phyloP scores from a whole-genome alignment of 2,888 invertebrate genomes.

The Drosophila mayaguana region DNA sequence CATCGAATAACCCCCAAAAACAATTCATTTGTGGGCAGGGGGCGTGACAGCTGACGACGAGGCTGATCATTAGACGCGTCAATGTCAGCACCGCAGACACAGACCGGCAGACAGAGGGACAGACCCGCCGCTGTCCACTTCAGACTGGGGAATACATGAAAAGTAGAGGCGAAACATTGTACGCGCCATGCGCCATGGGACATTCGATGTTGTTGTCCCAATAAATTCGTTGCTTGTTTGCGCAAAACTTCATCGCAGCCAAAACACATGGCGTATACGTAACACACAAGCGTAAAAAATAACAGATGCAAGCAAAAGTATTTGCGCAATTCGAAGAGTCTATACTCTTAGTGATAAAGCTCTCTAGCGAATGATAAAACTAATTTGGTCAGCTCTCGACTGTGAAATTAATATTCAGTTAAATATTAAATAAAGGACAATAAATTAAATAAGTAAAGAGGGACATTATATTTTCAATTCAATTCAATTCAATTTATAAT shows the following conservation, averaged over 20 bases:
- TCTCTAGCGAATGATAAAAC: background rate
- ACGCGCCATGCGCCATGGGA: conserved; percentile 36
- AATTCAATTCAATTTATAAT: too few relatives aligned
- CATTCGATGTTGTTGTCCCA: conserved; percentile 43
- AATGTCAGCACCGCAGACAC: conserved; percentile 59
- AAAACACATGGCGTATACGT: conserved; percentile 62
- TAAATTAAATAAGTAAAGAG: background rate
- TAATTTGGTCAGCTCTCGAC: too few relatives aligned
- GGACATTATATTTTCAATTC: too few relatives aligned
- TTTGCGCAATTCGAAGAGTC: background rate
- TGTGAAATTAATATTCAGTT: background rate
- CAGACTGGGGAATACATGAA: conserved; percentile 30
- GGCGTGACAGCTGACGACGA: conserved; percentile 4
- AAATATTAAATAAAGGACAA: background rate
- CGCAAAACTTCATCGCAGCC: conserved; percentile 39
- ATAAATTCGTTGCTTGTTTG: conserved; percentile 70
- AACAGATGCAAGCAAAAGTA: background rate
- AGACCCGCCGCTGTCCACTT: conserved; percentile 39
- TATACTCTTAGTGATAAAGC: background rate
- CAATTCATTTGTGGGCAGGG: conserved; percentile 23
- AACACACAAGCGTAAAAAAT: conserved; percentile 37
- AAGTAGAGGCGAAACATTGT: conserved; percentile 43
- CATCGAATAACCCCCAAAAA: conserved; percentile 33
- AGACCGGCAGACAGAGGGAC: conserved; percentile 27
- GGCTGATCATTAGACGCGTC: conserved; percentile 68